Base-by-base conservation (phyloP, 2,888 invertebrate genomes). In the Sisyra nigra region DNA sequence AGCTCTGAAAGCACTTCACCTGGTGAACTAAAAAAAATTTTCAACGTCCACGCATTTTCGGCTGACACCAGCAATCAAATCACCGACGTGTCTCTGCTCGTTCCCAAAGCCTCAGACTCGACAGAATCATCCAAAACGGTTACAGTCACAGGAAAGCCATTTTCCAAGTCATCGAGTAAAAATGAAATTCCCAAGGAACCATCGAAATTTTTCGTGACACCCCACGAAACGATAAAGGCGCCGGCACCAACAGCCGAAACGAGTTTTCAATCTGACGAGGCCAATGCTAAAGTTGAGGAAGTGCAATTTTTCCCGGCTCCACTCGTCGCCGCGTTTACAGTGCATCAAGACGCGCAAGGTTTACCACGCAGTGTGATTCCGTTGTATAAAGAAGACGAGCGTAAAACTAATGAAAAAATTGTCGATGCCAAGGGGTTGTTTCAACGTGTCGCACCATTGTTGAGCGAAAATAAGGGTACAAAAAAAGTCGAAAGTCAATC, bases 231-330 rank as follows among this genome's bases (percentile, higher is more conserved):
- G 11, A 18, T 19, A 35, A 14, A 3, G 10, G n/a, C 40, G 9
- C 40, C 40, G 15, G 13, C 13, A 4, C 40, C 40, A 40, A 30
- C 40, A 3, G 14, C 31, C 7, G 30, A 40, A 32, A 32, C 31
- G 6, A 13, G 13, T 34, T 14, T 11, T 8, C 15, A 40, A 18
- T 18, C 19, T 13, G 41, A 33, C 14, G 33, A 34, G 3, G 67
- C 72, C 44, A 74, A 76, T 57, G 71, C 59, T 4, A 61, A 76
- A 50, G 77, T 78, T 2, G 71, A 74, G 52, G 72, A 78, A 54
- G 82, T 86, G 1, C 84, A 85, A 58, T 84, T 87, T 40, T 82
- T 79, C 54, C 76, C 79, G 50, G 86, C 86, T 2, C 86, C 87
- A 0, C 57, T 87, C 45, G 80, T 87, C 0, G 83, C 85, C 2